Evolutionary conservation across 2,797 vertebrate species (phyloP).

Genomic region (Myotis pilosus): DNA sequence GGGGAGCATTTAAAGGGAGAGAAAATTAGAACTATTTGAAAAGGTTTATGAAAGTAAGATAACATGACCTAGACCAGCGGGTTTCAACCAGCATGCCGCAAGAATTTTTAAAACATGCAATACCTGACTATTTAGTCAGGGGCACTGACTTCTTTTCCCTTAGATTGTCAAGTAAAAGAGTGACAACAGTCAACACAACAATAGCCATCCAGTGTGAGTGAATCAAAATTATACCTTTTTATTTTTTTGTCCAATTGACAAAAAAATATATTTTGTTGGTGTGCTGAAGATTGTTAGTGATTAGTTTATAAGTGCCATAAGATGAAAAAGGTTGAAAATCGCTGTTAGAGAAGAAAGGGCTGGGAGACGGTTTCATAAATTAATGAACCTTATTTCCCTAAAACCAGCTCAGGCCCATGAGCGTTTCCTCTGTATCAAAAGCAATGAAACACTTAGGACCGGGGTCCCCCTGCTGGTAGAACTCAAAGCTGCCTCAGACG

Average conservation of each 20-base stretch:
- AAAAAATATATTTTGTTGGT: neutral
- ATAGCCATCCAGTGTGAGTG: neutral
- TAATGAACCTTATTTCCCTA: neutral
- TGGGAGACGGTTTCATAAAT: neutral
- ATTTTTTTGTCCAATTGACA: neutral
- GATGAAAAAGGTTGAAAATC: neutral
- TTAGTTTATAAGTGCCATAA: neutral
- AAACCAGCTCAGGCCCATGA: accelerated
- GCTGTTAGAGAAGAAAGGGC: neutral
- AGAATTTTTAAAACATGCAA: neutral
- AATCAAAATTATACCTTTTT: neutral
- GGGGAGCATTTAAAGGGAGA: neutral
- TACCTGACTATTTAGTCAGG: neutral
- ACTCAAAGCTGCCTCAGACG: neutral
- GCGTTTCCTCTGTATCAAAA: accelerated
- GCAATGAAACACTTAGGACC: slow-evolving; percentile 25
- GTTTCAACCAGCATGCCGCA: neutral
- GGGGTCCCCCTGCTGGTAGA: slow-evolving; percentile 71
- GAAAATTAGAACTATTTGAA: neutral
- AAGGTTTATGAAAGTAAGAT: neutral
- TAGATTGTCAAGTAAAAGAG: neutral
- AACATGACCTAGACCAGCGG: neutral
- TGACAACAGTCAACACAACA: neutral
- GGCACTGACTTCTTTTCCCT: neutral
- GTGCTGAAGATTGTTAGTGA: neutral